phyloP scores from a whole-genome alignment of 2,888 invertebrate genomes.

The Campopleginae sp. region DNA sequence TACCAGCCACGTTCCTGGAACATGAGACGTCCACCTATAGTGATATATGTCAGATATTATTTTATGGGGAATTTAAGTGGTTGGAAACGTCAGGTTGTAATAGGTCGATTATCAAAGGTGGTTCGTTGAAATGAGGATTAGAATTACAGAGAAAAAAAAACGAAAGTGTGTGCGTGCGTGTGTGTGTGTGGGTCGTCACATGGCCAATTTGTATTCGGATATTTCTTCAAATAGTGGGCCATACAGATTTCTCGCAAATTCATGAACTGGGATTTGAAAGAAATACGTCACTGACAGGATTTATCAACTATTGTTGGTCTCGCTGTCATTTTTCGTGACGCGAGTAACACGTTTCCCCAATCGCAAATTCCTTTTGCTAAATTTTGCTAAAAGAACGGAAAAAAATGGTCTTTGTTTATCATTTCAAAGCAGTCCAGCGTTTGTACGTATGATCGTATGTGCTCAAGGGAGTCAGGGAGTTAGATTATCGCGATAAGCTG shows the following conservation, averaged over 20 bases:
- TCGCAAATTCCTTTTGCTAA: too few relatives aligned
- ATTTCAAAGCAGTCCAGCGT: neutral
- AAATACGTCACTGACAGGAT: neutral
- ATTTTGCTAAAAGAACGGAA: conserved; percentile 20
- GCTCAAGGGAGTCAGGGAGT: conserved; percentile 65
- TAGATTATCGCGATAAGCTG: conserved; percentile 60
- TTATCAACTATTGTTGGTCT: neutral
- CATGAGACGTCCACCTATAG: conserved; percentile 20
- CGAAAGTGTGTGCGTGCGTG: too few relatives aligned
- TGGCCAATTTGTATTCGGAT: neutral
- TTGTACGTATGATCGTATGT: conserved; percentile 58
- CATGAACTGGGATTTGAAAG: neutral
- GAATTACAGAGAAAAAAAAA: conserved; percentile 8
- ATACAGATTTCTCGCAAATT: neutral
- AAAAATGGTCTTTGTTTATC: neutral
- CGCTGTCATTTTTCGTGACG: neutral
- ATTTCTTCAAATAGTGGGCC: neutral
- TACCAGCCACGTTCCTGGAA: conserved; percentile 45
- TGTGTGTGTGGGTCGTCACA: neutral
- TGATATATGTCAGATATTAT: conserved; percentile 61
- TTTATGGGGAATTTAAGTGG: conserved; percentile 63
- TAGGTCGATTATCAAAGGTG: conserved; percentile 59
- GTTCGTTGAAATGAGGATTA: conserved; percentile 19
- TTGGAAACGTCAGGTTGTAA: conserved; percentile 62
- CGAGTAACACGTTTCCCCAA: neutral